Conservation (phyloP, 1,140 invertebrate species). For the Onthophagus taurus region DNA sequence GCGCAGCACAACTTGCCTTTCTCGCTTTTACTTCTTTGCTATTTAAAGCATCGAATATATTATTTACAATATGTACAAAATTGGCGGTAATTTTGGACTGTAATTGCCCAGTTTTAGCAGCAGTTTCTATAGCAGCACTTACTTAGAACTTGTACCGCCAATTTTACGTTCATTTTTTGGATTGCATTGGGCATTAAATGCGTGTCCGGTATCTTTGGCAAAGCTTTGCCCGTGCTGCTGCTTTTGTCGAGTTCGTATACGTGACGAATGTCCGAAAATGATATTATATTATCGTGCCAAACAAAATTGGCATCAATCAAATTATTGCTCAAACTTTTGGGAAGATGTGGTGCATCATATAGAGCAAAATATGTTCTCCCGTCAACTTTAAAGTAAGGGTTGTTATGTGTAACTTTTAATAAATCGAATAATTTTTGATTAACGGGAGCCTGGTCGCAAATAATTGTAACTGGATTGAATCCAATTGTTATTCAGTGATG, state of each 20-base stretch:
- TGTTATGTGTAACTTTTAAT: slow-evolving; percentile 9
- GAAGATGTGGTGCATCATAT: slow-evolving; percentile 12
- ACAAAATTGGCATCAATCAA: slow-evolving; percentile 9
- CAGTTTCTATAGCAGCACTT: slow-evolving; percentile 21
- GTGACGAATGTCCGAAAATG: neutral
- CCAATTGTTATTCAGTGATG: neutral
- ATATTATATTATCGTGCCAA: neutral
- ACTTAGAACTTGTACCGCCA: slow-evolving; percentile 28
- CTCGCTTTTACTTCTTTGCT: neutral
- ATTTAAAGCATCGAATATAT: neutral
- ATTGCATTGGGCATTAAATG: slow-evolving; percentile 28
- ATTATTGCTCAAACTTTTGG: slow-evolving; percentile 14
- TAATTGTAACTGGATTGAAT: neutral
- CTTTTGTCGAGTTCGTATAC: slow-evolving; percentile 8
- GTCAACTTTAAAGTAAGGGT: neutral
- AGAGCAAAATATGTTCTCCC: neutral
- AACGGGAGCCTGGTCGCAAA: slow-evolving; percentile 13
- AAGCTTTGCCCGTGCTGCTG: slow-evolving; percentile 16
- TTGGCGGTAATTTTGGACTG: neutral
- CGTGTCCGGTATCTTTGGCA: slow-evolving; percentile 22
- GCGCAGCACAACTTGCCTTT: neutral
- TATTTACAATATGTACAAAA: neutral
- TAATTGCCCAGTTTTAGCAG: slow-evolving; percentile 19
- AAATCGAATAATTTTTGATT: slow-evolving; percentile 11
- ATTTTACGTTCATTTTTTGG: slow-evolving; percentile 29